Percentiles rank a stretch among this genome's conserved stretches.
phyloP scores from a whole-genome alignment of 2,797 vertebrate genomes.

The Sebastes jordani region DNA sequence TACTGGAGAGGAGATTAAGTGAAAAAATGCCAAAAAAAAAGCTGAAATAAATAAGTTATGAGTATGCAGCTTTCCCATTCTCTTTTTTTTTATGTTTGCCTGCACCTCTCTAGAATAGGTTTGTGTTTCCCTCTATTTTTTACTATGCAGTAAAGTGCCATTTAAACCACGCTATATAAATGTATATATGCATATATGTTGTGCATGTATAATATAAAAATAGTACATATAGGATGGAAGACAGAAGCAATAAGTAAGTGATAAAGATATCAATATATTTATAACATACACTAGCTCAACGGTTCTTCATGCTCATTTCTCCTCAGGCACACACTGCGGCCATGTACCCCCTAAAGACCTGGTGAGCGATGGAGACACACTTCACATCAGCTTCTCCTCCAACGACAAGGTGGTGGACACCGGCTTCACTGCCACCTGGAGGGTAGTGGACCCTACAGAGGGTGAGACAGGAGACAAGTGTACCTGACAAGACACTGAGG shows the following conservation, averaged over 20 bases:
- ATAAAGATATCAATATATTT: background rate
- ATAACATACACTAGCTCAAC: background rate
- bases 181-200: background rate
- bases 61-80: background rate
- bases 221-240: background rate
- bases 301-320: conserved; percentile 9
- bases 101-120: background rate
- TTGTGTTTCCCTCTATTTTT: background rate
- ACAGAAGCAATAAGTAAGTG: background rate
- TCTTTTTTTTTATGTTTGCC: background rate
- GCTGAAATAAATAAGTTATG: background rate
- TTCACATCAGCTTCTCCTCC: conserved; percentile 78
- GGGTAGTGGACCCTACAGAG: conserved; percentile 69
- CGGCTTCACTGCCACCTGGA: conserved; percentile 80
- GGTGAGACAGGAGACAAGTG: conserved; percentile 44
- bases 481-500: background rate
- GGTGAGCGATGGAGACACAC: conserved; percentile 74
- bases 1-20: background rate
- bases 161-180: background rate
- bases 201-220: background rate
- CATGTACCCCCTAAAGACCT: conserved; percentile 67
- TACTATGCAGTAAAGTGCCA: background rate
- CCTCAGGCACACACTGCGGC: conserved; percentile 80
- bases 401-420: conserved; percentile 82
- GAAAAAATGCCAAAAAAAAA: background rate